Percentiles rank a stretch among this genome's conserved stretches.
Evolutionary conservation across 2,797 vertebrate species (phyloP).

Genomic region (Pangasius krempfi): DNA sequence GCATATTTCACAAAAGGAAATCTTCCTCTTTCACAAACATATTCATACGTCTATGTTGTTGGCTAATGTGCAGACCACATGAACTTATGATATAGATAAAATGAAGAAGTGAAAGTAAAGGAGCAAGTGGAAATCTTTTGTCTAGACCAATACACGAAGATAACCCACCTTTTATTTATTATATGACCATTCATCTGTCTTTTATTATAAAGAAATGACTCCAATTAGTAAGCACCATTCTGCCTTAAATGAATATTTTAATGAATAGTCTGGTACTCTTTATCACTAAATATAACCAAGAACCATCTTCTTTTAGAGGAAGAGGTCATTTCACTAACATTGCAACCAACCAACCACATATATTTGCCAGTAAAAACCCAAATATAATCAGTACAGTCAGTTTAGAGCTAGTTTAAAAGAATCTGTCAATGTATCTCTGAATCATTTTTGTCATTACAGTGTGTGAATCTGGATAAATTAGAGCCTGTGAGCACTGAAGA

Average conservation of each 20-base stretch:
- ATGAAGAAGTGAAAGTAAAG: constrained; percentile 45
- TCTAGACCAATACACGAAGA: not conserved
- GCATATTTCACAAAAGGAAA: not conserved
- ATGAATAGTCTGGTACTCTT: not conserved
- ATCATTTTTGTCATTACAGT: constrained; percentile 72
- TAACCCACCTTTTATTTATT: not conserved
- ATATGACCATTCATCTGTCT: not conserved
- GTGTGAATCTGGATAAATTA: constrained; percentile 95
- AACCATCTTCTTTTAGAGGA: not conserved
- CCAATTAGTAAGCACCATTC: not conserved
- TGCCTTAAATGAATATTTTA: not conserved
- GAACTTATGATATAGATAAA: constrained; percentile 7
- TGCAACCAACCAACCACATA: not conserved
- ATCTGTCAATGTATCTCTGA: not conserved
- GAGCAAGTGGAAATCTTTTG: constrained; percentile 34
- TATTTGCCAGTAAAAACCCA: not conserved
- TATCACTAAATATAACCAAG: not conserved
- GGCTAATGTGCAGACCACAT: constrained; percentile 3
- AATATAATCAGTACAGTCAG: not conserved
- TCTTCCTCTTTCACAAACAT: not conserved
- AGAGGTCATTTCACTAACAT: not conserved
- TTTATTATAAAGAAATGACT: not conserved
- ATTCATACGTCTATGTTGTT: not conserved
- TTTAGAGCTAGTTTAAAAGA: not conserved
- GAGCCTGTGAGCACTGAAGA: constrained; percentile 91